Conservation (phyloP, 1,140 invertebrate species). For the Euborellia annulipes region DNA sequence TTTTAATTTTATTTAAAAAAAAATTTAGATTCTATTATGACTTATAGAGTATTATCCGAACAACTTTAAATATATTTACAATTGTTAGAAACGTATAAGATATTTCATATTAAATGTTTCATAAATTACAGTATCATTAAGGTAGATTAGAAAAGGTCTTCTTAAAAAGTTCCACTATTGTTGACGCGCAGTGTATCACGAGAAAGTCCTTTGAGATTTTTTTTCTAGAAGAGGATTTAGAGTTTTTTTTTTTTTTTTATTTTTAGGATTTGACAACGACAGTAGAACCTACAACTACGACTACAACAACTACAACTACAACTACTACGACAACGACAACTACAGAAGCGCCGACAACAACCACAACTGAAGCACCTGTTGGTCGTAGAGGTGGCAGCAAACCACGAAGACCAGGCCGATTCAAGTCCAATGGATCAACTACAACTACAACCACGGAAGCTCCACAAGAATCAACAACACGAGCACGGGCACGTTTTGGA, state of each 20-base stretch:
- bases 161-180: no score
- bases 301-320: slow-evolving; percentile 37
- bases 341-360: slow-evolving; percentile 31
- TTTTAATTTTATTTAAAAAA: no score
- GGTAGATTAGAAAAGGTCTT: no score
- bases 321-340: slow-evolving; percentile 36
- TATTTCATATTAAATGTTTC: no score
- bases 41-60: no score
- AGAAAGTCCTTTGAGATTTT: no score
- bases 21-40: no score
- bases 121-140: no score
- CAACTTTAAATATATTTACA: no score
- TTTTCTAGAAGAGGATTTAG: slow-evolving; percentile 27
- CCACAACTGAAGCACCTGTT: slow-evolving; percentile 26
- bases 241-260: slow-evolving; percentile 24
- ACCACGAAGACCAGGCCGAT: slow-evolving; percentile 37
- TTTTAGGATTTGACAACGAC: slow-evolving; percentile 24
- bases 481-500: slow-evolving; percentile 23
- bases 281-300: slow-evolving; percentile 16
- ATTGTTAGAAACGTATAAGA: no score
- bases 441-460: slow-evolving; percentile 17
- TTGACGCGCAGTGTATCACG: no score
- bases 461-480: slow-evolving; percentile 20
- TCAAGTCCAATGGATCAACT: slow-evolving; percentile 18
- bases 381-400: slow-evolving; percentile 17